Percentiles rank a stretch among this genome's conserved stretches.
Evolutionary conservation across 1,140 invertebrate genomes (phyloP).

Genomic region (Neotoxoptera formosana): DNA sequence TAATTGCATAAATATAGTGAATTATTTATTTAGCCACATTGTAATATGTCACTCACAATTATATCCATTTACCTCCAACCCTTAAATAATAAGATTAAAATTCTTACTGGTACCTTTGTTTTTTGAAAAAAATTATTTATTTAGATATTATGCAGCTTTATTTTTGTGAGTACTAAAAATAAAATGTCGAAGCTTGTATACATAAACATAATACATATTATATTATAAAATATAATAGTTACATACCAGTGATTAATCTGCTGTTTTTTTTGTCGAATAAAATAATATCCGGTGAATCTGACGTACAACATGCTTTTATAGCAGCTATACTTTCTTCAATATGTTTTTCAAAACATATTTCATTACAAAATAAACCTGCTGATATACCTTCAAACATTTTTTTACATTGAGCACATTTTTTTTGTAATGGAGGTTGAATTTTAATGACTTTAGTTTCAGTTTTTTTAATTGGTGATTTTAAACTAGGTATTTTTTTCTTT

Average conservation of each 20-base stretch:
- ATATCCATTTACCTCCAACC: no score
- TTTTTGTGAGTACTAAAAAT: no score
- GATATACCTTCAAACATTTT: neutral
- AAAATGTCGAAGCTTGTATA: no score
- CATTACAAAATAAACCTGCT: constrained; percentile 48
- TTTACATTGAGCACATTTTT: constrained; percentile 29
- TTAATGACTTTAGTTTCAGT: constrained; percentile 24
- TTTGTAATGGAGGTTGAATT: neutral
- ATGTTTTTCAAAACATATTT: constrained; percentile 51
- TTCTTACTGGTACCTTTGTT: no score
- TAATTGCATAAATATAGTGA: no score
- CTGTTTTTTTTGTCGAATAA: constrained; percentile 83
- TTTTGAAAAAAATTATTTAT: no score
- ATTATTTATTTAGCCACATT: no score
- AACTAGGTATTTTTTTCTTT: constrained; percentile 24
- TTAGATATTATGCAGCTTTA: no score
- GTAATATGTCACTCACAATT: no score
- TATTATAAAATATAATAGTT: constrained; percentile 68
- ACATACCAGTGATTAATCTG: constrained; percentile 75
- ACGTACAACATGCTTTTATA: constrained; percentile 49
- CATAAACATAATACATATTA: no score
- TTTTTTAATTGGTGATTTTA: constrained; percentile 35
- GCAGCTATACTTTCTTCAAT: constrained; percentile 50
- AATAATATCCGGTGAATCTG: constrained; percentile 66
- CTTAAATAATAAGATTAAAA: no score